phyloP scores from a whole-genome alignment of 2,113 vertebrate genomes.

The Lichenostomus cassidix region DNA sequence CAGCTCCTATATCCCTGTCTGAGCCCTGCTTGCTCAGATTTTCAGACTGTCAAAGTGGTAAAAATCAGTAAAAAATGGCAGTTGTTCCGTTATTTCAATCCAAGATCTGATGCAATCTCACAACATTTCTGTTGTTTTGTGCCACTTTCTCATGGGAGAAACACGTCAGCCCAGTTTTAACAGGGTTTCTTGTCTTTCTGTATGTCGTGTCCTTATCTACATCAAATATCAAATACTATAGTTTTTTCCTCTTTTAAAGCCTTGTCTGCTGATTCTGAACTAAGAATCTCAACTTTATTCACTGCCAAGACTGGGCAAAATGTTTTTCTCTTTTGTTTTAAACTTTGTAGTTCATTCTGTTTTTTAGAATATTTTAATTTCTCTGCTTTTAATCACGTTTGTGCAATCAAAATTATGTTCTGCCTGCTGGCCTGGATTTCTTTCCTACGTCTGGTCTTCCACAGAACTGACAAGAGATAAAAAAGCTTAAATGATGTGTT shows the following conservation, averaged over 20 bases:
- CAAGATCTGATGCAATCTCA: neutral
- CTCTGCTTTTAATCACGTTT: slow-evolving; percentile 11
- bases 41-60: neutral
- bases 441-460: neutral
- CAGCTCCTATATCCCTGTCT: neutral
- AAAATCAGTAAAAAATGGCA: neutral
- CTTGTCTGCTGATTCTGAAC: neutral
- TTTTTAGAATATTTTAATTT: neutral
- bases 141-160: neutral
- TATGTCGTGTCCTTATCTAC: neutral
- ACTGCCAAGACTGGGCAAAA: neutral
- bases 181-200: neutral
- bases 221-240: neutral
- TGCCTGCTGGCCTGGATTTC: neutral
- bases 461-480: neutral
- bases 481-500: neutral
- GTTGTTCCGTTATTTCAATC: neutral
- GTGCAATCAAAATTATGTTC: neutral
- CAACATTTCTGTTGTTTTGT: neutral
- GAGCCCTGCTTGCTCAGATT: neutral
- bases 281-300: neutral
- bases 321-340: neutral
- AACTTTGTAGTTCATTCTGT: neutral
- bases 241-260: neutral
- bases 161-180: neutral